Evolutionary conservation across 2,797 vertebrate species (phyloP).

Genomic region (Lophotriccus pileatus): DNA sequence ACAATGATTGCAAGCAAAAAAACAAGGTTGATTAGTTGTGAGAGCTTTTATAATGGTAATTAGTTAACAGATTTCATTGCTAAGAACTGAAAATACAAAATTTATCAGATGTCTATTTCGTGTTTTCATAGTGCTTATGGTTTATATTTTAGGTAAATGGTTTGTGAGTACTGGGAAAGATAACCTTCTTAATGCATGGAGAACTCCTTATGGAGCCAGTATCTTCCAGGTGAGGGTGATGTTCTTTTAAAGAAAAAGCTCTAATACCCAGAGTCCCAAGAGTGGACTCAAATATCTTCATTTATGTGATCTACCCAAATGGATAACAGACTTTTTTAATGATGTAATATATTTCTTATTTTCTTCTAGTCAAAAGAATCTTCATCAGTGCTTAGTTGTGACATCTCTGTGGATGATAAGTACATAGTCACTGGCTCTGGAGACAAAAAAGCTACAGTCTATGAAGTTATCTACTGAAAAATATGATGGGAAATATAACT

Average conservation of each 20-base stretch:
- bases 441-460: conserved; percentile 87
- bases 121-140: not conserved
- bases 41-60: not conserved
- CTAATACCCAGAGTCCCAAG: not conserved
- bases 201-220: conserved; percentile 85
- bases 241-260: not conserved
- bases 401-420: conserved; percentile 87
- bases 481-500: conserved; percentile 61
- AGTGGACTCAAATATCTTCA: not conserved
- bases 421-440: conserved; percentile 87
- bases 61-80: not conserved
- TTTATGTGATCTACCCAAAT: not conserved
- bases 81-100: not conserved
- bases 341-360: conserved; percentile 8
- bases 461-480: conserved; percentile 88
- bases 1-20: not conserved
- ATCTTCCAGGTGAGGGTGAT: conserved; percentile 80
- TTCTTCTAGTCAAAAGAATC: conserved; percentile 85
- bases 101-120: not conserved
- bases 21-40: not conserved
- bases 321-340: not conserved
- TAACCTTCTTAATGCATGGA: conserved; percentile 85
- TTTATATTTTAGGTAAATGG: conserved; percentile 80
- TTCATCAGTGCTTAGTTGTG: conserved; percentile 85
- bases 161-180: conserved; percentile 88